phyloP scores from a whole-genome alignment of 2,888 invertebrate species.

The Drosophila melanosoma region DNA sequence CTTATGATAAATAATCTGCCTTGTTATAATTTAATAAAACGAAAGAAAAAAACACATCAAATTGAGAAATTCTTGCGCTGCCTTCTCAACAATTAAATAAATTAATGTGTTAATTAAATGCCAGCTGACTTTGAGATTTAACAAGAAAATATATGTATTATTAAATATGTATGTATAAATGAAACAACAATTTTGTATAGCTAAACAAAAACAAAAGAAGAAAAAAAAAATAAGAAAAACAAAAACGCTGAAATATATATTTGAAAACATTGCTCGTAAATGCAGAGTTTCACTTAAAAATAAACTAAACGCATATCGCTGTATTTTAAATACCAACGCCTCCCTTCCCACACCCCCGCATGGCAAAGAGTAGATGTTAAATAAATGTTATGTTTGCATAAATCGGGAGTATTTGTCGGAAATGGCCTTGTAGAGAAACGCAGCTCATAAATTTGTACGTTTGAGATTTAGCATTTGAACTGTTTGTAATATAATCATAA shows the following conservation, averaged over 20 bases:
- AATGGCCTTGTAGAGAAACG: slow-evolving; percentile 55
- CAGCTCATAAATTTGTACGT: slow-evolving; percentile 13
- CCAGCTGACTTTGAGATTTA: slow-evolving; percentile 43
- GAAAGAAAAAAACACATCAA: background rate
- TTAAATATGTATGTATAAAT: slow-evolving; percentile 27
- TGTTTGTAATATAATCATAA: slow-evolving; percentile 70
- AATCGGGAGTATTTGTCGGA: slow-evolving; percentile 22
- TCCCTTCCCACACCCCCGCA: slow-evolving; percentile 45
- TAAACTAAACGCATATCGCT: slow-evolving; percentile 76
- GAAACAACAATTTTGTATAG: slow-evolving; percentile 43
- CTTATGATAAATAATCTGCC: slow-evolving; percentile 5
- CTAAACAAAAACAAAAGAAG: slow-evolving; percentile 23
- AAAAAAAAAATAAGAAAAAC: slow-evolving; percentile 4
- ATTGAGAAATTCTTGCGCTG: slow-evolving; percentile 41
- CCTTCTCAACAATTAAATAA: slow-evolving; percentile 31
- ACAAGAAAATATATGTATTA: slow-evolving; percentile 11
- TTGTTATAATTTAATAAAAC: slow-evolving; percentile 17
- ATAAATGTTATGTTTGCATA: slow-evolving; percentile 23
- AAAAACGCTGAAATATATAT: slow-evolving; percentile 58
- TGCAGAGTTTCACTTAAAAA: slow-evolving; percentile 59
- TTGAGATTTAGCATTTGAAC: slow-evolving; percentile 55
- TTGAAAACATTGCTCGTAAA: slow-evolving; percentile 40
- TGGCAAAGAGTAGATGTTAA: slow-evolving; percentile 35
- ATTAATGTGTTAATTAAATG: slow-evolving; percentile 27
- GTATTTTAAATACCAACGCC: slow-evolving; percentile 73